Evolutionary conservation across 2,113 vertebrate genomes (phyloP), one percentile per base, ranked within the genome.

Genomic region (Thomomys bottae): DNA sequence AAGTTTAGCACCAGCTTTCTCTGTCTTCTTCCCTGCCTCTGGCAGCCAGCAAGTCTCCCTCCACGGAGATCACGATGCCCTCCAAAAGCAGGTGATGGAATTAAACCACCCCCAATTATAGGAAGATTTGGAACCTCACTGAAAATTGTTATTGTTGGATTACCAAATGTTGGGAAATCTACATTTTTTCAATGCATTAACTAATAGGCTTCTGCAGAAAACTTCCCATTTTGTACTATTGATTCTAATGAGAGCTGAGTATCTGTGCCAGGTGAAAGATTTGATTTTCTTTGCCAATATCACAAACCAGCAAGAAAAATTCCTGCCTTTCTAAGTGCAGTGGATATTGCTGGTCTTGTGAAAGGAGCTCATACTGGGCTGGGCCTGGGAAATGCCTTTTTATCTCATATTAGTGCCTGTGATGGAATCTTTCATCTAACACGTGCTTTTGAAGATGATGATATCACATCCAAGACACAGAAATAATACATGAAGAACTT

Each of bases 401-500:
- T 99, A 96, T 99, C 99, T 71, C 98, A 99, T 97, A 99, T 99
- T 97, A 99, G 99, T 34, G 99, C 99, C 96, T 99, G 99, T 87
- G 99, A 99, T 76, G 98, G 97, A 89, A 99, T 99, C 97, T 99
- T 99, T 98, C 99, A 99, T 97, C 99, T 99, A 98, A 99, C 98
- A 72, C 98, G 99, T 99, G 99, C 99, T 1, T 99, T 99, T 96
- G 99, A 99, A 92, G 99, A 99, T 94, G 99, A 99, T 97, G 99
- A 99, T 94, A 99, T 99, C 84, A 98, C 99, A 98, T 99, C 92
- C 98, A 99, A 95, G 99, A 99, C 95, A 98, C 98, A 84, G 98
- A 98, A 98, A 98, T 98, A 95, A 98, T 98, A 95, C 99, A 99
- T 4, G 99, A 99, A 97, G 99, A 99, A 92, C 98, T 99, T 78